Base-by-base conservation (phyloP, 2,888 invertebrate species). In the Phorcus lineatus region DNA sequence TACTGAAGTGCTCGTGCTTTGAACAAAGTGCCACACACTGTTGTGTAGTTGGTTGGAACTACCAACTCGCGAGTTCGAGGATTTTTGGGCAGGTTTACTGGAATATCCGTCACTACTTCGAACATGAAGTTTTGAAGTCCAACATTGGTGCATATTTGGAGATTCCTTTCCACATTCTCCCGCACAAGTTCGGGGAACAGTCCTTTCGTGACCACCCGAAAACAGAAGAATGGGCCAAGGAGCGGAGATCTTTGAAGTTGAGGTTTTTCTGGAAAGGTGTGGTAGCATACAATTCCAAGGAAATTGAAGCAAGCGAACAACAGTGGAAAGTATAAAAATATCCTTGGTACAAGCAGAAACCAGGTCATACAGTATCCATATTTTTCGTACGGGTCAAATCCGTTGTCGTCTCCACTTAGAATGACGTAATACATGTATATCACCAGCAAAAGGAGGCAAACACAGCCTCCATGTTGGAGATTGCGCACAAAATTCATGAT, bases 1-100 rank as follows among this genome's bases (percentile, higher is more conserved):
- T 89, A 90, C 76, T 90, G 89, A 16, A 90, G 83, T 13, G 90
- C 90, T 36, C 90, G 80, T 0, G 90, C 90, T 81, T 90, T 90
- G 79, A 86, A 90, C n/a, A 86, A 74, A 0, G 88, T 85, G 22
- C 86, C 86, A 19, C 87, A 86, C 0, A 80, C 62, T 0, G 90
- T 86, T 13, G 77, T 78, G 81, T 90, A 90, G 22, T 82, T 83
- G 13, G 81, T 67, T 0, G 90, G 90, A 9, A 90, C 90, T 31
- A 90, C 85, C n/a, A 88, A 79, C 77, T 89, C 89, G 57, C 89
- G n/a, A n/a, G 52, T 52, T 0, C 79, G 80, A n/a, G 24, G 77
- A 40, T 36, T 74, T 28, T 79, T 81, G 19, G 80, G 66, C 19
- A 84, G 77, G 52, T 78, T 52, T 9, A 86, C 53, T 4, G 83